Evolutionary conservation across 1,140 invertebrate species (phyloP).

Genomic region (Leptopilina boulardi): DNA sequence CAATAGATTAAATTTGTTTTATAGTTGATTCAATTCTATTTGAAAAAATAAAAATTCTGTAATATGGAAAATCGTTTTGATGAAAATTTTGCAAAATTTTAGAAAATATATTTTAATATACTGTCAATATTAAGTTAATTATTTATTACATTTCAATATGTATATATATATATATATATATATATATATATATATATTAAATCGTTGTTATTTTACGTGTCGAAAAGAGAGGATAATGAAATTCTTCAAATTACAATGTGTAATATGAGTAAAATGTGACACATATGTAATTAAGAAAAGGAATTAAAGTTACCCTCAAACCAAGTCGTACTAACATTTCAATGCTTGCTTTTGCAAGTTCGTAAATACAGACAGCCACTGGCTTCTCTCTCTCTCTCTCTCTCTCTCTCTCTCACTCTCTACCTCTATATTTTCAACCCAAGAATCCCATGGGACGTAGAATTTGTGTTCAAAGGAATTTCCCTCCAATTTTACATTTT

Average conservation of each 20-base stretch:
- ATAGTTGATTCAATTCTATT: too few species aligned
- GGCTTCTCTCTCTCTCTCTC: neutral
- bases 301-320: neutral
- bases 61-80: too few species aligned
- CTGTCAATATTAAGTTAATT: too few species aligned
- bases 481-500: slow-evolving; percentile 17
- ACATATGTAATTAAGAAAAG: too few species aligned
- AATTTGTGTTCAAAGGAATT: neutral
- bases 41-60: too few species aligned
- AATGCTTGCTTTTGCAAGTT: slow-evolving; percentile 9
- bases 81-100: too few species aligned
- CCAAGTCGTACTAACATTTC: neutral
- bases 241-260: neutral
- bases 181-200: too few species aligned
- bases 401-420: too few species aligned
- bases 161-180: too few species aligned
- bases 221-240: neutral
- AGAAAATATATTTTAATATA: too few species aligned
- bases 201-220: neutral
- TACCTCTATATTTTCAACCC: neutral
- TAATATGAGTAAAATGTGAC: neutral
- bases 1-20: too few species aligned
- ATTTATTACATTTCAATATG: too few species aligned
- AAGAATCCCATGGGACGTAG: neutral
- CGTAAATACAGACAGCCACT: neutral